Conservation (phyloP, 2,888 invertebrate species). For the Pseudanteris insignis region DNA sequence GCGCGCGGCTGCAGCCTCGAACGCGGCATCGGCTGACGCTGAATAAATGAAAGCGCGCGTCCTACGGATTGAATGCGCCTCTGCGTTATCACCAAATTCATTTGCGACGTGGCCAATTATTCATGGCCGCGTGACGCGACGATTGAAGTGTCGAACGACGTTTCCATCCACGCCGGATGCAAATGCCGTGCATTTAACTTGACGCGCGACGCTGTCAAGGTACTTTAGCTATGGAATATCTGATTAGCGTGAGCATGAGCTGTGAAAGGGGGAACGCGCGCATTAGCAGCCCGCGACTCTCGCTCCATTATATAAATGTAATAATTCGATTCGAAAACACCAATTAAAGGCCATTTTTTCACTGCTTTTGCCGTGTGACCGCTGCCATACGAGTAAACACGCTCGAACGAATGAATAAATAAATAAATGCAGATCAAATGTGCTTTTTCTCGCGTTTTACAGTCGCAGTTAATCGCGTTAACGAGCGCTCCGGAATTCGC, state of each 20-base stretch:
- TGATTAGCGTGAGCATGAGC: conserved; percentile 37
- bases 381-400: conserved; percentile 24
- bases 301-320: conserved; percentile 35
- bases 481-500: conserved; percentile 19
- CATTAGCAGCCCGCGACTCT: conserved; percentile 37
- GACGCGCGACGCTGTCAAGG: conserved; percentile 47
- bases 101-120: conserved; percentile 62
- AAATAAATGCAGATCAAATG: conserved; percentile 36
- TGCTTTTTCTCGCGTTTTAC: conserved; percentile 35
- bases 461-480: conserved; percentile 29
- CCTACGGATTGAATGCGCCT: conserved; percentile 46
- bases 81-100: conserved; percentile 61
- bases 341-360: conserved; percentile 43
- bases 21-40: conserved; percentile 52
- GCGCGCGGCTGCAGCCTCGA: conserved; percentile 35
- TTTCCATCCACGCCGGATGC: conserved; percentile 40
- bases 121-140: conserved; percentile 56
- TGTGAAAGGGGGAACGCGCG: conserved; percentile 31
- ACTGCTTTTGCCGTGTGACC: conserved; percentile 30
- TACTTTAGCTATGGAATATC: conserved; percentile 48
- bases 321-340: conserved; percentile 39
- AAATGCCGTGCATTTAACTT: conserved; percentile 45
- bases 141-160: conserved; percentile 51
- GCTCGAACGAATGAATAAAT: conserved; percentile 40
- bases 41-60: conserved; percentile 57